Percentiles rank a stretch among this genome's conserved stretches.
These are phyloP conservation scores for Montipora efflorescens DNA, from an alignment of 64 coral and sea anemone genomes.

Conservation along the genomic window DNA sequence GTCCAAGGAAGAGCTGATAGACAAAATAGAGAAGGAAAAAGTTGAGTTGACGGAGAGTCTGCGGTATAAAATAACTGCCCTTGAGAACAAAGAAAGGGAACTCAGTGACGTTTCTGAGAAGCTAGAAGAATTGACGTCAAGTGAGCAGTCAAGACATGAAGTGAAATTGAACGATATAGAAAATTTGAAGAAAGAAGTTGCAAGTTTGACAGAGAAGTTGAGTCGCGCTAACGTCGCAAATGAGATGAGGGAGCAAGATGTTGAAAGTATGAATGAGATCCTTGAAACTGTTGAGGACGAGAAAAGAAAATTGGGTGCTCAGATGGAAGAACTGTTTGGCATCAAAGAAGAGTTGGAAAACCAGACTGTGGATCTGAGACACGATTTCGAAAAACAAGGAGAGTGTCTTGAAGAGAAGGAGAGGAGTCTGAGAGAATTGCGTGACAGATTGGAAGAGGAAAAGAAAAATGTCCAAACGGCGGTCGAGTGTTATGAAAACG, in stretches of 20 bases:
- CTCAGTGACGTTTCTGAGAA: constrained; percentile 9
- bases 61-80: neutral
- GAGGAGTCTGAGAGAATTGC: neutral
- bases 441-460: constrained; percentile 13
- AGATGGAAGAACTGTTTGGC: neutral
- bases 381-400: constrained; percentile 1
- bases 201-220: constrained; percentile 14
- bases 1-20: constrained; percentile 5
- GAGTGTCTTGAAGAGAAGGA: constrained; percentile 3
- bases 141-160: constrained; percentile 29
- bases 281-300: constrained; percentile 11
- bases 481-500: constrained; percentile 12
- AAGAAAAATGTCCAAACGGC: neutral
- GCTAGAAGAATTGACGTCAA: neutral
- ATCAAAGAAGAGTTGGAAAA: neutral
- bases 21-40: constrained; percentile 19
- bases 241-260: constrained; percentile 31
- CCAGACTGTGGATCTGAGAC: constrained; percentile 25
- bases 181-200: constrained; percentile 14
- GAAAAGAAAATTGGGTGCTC: neutral
- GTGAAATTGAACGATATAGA: constrained; percentile 4
- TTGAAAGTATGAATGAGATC: neutral
- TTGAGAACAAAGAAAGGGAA: constrained; percentile 51
- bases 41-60: neutral
- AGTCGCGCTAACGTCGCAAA: neutral